These are phyloP conservation scores for Oryzias javanicus DNA, from an alignment of 2,113 vertebrate species.

Conservation along the genomic window DNA sequence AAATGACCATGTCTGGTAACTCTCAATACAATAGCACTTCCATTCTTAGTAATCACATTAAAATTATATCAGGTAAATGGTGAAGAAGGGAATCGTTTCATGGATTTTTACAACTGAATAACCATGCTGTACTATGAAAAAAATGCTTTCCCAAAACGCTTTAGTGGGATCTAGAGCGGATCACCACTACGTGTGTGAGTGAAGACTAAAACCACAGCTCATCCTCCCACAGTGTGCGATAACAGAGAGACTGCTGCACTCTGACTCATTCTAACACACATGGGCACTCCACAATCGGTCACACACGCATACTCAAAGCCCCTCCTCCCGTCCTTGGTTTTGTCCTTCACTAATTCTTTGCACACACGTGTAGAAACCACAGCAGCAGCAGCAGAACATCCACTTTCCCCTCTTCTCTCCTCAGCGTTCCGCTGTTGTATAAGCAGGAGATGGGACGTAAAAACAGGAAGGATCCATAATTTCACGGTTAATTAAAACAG, in stretches of 20 bases:
- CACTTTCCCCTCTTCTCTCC: neutral
- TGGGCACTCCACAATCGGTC: neutral
- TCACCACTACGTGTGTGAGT: slow-evolving; percentile 13
- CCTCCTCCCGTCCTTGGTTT: slow-evolving; percentile 43
- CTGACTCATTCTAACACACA: slow-evolving; percentile 46
- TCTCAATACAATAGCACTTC: too few relatives aligned
- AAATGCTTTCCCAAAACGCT: slow-evolving; percentile 9
- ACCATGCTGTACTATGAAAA: neutral
- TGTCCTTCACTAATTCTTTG: slow-evolving; percentile 44
- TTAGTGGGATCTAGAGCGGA: slow-evolving; percentile 28
- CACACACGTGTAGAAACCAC: slow-evolving; percentile 20
- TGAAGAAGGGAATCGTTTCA: too few relatives aligned
- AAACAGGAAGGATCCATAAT: slow-evolving; percentile 27
- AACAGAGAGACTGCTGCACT: slow-evolving; percentile 45
- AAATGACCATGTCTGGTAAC: too few relatives aligned
- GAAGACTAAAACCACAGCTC: slow-evolving; percentile 29
- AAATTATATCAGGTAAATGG: too few relatives aligned
- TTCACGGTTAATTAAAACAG: slow-evolving; percentile 59
- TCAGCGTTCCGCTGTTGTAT: slow-evolving; percentile 18
- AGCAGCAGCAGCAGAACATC: slow-evolving; percentile 1
- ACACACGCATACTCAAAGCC: slow-evolving; percentile 11
- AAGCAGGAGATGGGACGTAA: slow-evolving; percentile 24
- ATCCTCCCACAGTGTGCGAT: slow-evolving; percentile 50
- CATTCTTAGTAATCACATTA: too few relatives aligned
- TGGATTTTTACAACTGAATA: neutral